Evolutionary conservation across 2,797 vertebrate species (phyloP).

Genomic region (Sciurus vulgaris): DNA sequence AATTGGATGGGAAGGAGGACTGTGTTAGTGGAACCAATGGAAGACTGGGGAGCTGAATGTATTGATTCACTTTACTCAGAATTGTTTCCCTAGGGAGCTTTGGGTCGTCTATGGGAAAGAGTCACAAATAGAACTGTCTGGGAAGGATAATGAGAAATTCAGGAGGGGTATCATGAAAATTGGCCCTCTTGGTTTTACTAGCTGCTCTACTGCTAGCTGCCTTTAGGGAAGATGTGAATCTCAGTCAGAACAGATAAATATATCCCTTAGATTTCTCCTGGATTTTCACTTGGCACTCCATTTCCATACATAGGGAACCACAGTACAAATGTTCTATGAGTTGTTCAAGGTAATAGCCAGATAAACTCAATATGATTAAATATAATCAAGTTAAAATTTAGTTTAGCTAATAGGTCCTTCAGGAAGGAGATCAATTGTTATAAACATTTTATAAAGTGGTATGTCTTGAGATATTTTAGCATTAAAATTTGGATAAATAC

Average conservation of each 20-base stretch:
- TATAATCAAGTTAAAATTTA: constrained; percentile 52
- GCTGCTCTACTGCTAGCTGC: background rate
- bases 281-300: background rate
- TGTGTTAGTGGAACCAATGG: background rate
- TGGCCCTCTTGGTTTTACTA: background rate
- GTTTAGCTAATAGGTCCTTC: constrained; percentile 41
- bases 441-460: constrained; percentile 30
- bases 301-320: background rate
- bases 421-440: constrained; percentile 60
- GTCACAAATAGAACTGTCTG: background rate
- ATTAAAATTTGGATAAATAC: constrained; percentile 13
- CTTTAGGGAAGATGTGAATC: constrained; percentile 27
- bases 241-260: background rate
- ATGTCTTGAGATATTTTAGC: constrained; percentile 42
- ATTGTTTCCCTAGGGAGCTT: background rate
- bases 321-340: constrained; percentile 28
- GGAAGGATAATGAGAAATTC: background rate
- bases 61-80: background rate
- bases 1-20: background rate
- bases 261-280: background rate
- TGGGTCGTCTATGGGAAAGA: background rate
- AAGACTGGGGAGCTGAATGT: background rate
- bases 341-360: background rate
- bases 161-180: background rate
- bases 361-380: constrained; percentile 38